Conservation (phyloP, 2,797 vertebrate species). For the Sparidentex hasta region DNA sequence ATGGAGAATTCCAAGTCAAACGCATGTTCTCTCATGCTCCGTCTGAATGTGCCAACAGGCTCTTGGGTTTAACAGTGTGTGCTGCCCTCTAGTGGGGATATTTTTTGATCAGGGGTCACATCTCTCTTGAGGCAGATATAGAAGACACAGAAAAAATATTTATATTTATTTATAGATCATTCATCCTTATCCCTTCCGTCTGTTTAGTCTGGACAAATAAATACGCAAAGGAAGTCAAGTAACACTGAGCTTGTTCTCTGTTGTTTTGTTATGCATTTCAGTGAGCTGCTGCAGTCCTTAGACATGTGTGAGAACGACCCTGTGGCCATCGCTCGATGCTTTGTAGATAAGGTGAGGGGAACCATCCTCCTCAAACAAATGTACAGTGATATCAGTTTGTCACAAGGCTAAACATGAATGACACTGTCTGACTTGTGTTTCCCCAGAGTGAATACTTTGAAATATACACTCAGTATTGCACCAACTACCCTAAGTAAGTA, state of each 20-base stretch:
- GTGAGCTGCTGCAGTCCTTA: conserved; percentile 93
- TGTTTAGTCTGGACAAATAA: neutral
- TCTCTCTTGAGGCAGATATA: neutral
- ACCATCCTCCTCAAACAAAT: neutral
- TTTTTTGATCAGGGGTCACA: neutral
- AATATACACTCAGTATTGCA: conserved; percentile 99
- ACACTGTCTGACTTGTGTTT: conserved; percentile 46
- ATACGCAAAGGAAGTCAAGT: neutral
- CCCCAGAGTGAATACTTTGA: conserved; percentile 95
- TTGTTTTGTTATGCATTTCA: conserved; percentile 64
- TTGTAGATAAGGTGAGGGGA: conserved; percentile 92
- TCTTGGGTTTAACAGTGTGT: conserved; percentile 26
- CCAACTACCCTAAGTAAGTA: conserved; percentile 98
- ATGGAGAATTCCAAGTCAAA: conserved; percentile 9
- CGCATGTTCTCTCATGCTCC: neutral
- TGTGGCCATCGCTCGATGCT: conserved; percentile 94
- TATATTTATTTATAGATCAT: neutral
- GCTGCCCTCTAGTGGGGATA: conserved; percentile 67
- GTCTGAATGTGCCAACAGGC: neutral
- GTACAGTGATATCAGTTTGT: neutral
- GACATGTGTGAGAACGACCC: conserved; percentile 94
- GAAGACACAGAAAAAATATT: neutral
- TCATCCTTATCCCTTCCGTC: neutral
- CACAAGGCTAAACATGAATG: neutral
- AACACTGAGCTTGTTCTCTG: neutral